Percentiles rank a stretch among this genome's conserved stretches.
Evolutionary conservation across 2,888 invertebrate species (phyloP).

Genomic region (Parnassius smintheus): DNA sequence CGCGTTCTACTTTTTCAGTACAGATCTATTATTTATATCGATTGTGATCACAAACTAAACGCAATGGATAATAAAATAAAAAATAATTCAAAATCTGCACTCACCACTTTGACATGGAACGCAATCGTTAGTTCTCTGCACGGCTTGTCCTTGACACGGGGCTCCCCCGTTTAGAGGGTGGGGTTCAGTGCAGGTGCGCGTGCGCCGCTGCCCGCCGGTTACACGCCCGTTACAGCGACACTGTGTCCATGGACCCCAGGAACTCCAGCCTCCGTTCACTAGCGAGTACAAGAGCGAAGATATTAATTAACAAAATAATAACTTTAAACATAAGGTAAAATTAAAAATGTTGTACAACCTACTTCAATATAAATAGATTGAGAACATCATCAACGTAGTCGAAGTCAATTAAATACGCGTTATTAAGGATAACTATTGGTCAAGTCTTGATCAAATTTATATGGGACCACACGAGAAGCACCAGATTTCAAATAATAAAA

Average conservation of each 20-base stretch:
- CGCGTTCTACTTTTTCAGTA: too few species aligned
- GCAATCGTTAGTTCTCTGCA: constrained; percentile 92
- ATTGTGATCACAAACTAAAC: too few species aligned
- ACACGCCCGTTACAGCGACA: constrained; percentile 90
- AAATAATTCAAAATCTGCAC: constrained; percentile 25
- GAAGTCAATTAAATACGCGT: too few species aligned
- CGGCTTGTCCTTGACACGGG: constrained; percentile 90
- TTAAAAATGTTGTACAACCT: too few species aligned
- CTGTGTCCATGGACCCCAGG: constrained; percentile 94
- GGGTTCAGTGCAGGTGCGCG: constrained; percentile 93
- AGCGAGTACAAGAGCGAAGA: constrained; percentile 34
- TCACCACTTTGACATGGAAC: constrained; percentile 83
- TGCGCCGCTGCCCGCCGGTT: constrained; percentile 89
- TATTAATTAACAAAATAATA: neutral
- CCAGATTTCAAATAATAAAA: too few species aligned
- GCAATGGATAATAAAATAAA: too few species aligned
- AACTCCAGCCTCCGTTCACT: constrained; percentile 98
- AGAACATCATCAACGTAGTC: too few species aligned
- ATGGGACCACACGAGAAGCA: too few species aligned
- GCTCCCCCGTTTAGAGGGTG: constrained; percentile 95
- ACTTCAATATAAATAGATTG: too few species aligned
- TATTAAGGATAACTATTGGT: too few species aligned
- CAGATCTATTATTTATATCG: too few species aligned
- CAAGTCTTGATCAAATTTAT: too few species aligned
- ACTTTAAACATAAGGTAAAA: neutral